Evolutionary conservation across 2,888 invertebrate species (phyloP), one percentile per base, ranked within the genome.

Genomic region (Ellobium chinense): DNA sequence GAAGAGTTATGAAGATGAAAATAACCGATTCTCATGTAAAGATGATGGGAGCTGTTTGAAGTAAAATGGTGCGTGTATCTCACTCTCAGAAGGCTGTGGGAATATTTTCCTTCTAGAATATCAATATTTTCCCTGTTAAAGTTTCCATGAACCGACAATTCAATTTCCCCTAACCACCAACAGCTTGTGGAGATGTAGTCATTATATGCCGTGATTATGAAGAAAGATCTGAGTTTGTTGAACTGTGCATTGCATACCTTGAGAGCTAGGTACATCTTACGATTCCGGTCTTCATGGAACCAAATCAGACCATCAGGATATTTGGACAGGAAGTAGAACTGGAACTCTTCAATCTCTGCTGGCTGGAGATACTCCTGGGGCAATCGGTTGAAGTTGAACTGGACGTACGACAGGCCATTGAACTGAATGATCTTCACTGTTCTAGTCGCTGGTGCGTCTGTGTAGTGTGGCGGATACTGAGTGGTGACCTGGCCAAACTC

Each of bases 291-390:
- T 7, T 90, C 86, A 21, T 87, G 87, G 70, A 87, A 90, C 91
- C 91, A 92, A 37, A 92, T 79, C 14, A 92, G 84, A 1, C 92
- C 92, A 62, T 91, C 86, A 0, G 85, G 82, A 18, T 87, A 75
- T 29, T 81, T 54, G 5, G 91, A 89, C 37, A 87, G 85, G 81
- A 92, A 91, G 77, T 86, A 82, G 73, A 92, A 83, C 27, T 84
- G 78, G 36, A 90, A 75, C 1, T 88, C 86, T 75, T 89, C 89
- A 0, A 85, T 82, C 14, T 78, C 69, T 2, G 85, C 80, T 14
- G 75, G 73, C 2, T 65, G 72, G 66, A 87, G 69, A 84, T 88
- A 89, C 36, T 87, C 85, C 0, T 77, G 62, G 0, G 86, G 84
- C 7, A 90, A 85, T 5, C 78, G 79, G 24, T 63, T 68, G 68